Evolutionary conservation across 2,888 invertebrate genomes (phyloP).

Genomic region (Charanyca ferruginea): DNA sequence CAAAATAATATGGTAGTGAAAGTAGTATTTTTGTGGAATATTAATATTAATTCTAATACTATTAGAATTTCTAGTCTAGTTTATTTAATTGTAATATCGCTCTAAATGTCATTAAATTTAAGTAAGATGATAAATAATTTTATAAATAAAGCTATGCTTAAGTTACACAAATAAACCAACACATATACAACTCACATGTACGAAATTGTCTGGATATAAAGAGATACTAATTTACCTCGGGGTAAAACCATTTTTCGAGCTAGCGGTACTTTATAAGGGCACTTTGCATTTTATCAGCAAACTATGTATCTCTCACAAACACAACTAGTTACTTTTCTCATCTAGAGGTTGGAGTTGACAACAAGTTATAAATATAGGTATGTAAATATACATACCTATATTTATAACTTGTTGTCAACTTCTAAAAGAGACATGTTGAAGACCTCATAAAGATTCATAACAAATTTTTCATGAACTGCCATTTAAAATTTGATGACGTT

Average conservation of each 20-base stretch:
- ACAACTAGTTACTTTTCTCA: constrained; percentile 46
- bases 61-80: background rate
- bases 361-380: too few relatives aligned
- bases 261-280: constrained; percentile 24
- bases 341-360: background rate
- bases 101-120: background rate
- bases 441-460: background rate
- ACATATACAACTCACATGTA: constrained; percentile 4
- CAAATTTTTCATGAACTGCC: background rate
- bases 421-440: background rate
- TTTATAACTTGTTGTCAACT: constrained; percentile 2
- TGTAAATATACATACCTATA: constrained; percentile 5
- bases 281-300: constrained; percentile 37
- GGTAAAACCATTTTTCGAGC: constrained; percentile 32
- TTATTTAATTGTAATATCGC: background rate
- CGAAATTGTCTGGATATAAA: constrained; percentile 12
- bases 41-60: background rate
- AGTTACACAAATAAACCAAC: constrained; percentile 2
- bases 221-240: constrained; percentile 27
- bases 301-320: constrained; percentile 26
- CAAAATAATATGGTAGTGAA: background rate
- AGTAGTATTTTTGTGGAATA: background rate
- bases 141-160: constrained; percentile 7
- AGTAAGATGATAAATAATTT: background rate
- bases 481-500: background rate